Percentiles rank a stretch among this genome's conserved stretches.
Conservation (phyloP, 2,113 vertebrate genomes). For the Perognathus longimembris region DNA sequence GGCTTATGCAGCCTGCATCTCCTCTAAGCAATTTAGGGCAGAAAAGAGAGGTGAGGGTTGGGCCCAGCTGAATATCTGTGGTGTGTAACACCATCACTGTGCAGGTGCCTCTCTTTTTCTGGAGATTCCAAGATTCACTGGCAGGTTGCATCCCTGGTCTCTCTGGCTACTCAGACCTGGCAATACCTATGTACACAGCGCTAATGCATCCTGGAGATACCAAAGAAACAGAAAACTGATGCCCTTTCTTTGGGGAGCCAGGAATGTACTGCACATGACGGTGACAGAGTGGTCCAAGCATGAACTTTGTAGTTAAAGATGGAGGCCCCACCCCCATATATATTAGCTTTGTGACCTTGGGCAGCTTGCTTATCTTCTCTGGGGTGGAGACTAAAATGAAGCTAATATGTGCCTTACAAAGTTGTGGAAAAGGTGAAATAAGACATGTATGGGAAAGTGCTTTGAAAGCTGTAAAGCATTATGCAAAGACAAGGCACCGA, state of each 20-base stretch:
- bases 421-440: constrained; percentile 36
- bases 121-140: constrained; percentile 30
- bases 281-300: not conserved
- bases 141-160: not conserved
- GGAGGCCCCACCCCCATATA: not conserved
- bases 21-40: not conserved
- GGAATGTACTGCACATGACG: constrained; percentile 19
- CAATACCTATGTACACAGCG: not conserved
- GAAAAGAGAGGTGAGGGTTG: not conserved
- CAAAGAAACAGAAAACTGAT: not conserved
- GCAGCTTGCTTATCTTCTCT: constrained; percentile 58
- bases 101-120: not conserved
- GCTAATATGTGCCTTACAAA: constrained; percentile 23
- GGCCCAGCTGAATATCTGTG: not conserved
- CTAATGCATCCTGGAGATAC: not conserved
- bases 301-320: constrained; percentile 38
- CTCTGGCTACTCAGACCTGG: not conserved
- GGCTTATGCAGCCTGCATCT: not conserved
- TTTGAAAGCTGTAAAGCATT: constrained; percentile 52
- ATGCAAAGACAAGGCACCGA: constrained; percentile 27
- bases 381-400: constrained; percentile 56
- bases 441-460: not conserved
- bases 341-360: constrained; percentile 63
- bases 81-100: not conserved
- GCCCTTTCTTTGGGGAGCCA: not conserved